Conservation (phyloP, 2,888 invertebrate genomes). For the Drosophila austrosaltans region DNA sequence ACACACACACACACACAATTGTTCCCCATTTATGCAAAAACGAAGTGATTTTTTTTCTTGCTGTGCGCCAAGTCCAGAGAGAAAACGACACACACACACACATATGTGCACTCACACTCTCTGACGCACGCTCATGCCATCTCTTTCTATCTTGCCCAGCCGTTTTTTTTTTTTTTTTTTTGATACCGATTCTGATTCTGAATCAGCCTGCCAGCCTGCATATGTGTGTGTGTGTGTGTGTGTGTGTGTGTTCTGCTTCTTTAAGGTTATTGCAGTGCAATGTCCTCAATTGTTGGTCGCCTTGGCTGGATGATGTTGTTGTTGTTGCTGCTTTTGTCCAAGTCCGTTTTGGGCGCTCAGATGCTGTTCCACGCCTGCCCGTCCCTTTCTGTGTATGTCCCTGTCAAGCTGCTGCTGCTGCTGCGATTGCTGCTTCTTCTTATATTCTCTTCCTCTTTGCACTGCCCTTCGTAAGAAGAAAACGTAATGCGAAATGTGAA, state of each 20-base stretch:
- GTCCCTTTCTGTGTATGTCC: conserved; percentile 40
- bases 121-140: conserved; percentile 19
- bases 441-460: conserved; percentile 12
- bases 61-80: conserved; percentile 68
- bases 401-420: conserved; percentile 42
- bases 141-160: conserved; percentile 16
- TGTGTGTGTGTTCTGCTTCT: conserved; percentile 57
- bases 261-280: conserved; percentile 81
- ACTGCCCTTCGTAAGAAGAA: conserved; percentile 60
- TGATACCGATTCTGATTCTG: conserved; percentile 31
- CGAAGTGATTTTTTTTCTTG: conserved; percentile 41
- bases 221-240: no score
- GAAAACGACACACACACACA: conserved; percentile 16
- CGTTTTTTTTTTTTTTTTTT: not conserved
- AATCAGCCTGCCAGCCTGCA: conserved; percentile 35
- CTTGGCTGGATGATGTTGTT: conserved; percentile 51
- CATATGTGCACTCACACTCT: conserved; percentile 1
- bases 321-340: conserved; percentile 26
- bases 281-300: conserved; percentile 78
- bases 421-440: conserved; percentile 19
- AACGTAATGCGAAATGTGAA: conserved; percentile 58
- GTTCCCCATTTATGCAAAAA: conserved; percentile 56
- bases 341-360: conserved; percentile 69
- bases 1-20: conserved; percentile 42
- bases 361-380: conserved; percentile 25